Base-by-base conservation (phyloP, 2,888 invertebrate species). In the Perizoma flavofasciatum region DNA sequence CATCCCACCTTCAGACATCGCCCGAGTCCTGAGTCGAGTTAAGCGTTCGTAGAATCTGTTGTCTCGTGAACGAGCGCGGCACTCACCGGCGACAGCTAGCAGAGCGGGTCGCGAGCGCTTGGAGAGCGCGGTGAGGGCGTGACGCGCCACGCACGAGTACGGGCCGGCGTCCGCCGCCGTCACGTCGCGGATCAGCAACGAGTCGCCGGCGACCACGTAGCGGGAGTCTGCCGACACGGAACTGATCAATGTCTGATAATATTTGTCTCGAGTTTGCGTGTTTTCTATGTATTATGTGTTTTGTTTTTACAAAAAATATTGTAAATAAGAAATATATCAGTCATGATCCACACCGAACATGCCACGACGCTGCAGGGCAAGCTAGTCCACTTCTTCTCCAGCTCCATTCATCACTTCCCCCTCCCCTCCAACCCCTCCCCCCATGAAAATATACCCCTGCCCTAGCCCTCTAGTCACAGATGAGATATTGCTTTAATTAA, bases 91-190 rank as follows among this genome's bases (percentile, higher is more conserved):
- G 63, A 95, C 91, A 54, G 93, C 88, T 65, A 95, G 88, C 51
- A 88, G 92, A 5, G 93, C 94, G 32, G 94, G 92, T 43, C 93
- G 93, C 65, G 94, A 94, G 72, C 95, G 94, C 71, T 93, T 89
- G 55, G 94, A 92, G 76, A 93, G 93, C n/a, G 94, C 94, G 0
- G 95, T 94, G 68, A 95, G 88, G 6, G 93, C 86, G 83, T 95
- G 95, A 22, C 94, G 90, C 53, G 95, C 95, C 59, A 94, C 89
- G 80, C 96, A 96, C 68, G 94, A 93, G 85, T 95, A 96, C 49
- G 93, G 87, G 34, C 93, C 93, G 69, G 93, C 92, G 65, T 95
- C 94, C 69, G 94, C 94, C 66, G 94, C 89, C 6, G 91, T 4
- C 66, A 71, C 83, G 62, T 72, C 83, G 44, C 84, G 84, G 45